phyloP scores from a whole-genome alignment of 2,888 invertebrate species.

The Netelia melanura region DNA sequence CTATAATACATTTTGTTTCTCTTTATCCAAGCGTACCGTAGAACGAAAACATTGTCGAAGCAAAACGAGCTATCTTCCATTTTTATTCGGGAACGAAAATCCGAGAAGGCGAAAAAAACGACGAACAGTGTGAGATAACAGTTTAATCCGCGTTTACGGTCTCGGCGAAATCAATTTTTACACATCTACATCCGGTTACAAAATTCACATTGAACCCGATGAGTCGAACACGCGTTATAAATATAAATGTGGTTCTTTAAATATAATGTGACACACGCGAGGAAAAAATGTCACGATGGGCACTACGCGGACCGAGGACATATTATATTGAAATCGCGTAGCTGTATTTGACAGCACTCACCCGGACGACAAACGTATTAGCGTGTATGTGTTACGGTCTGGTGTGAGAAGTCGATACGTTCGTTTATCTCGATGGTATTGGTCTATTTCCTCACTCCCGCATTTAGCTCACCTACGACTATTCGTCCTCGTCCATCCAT shows the following conservation, averaged over 20 bases:
- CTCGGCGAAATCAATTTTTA: not conserved
- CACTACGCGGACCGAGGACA: not conserved
- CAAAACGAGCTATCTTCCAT: slow-evolving; percentile 31
- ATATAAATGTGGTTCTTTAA: not conserved
- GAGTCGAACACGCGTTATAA: not conserved
- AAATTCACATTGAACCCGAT: not conserved
- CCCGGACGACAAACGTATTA: not conserved
- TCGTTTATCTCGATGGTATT: slow-evolving; percentile 33
- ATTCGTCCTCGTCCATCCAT: slow-evolving; percentile 1
- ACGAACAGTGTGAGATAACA: not conserved
- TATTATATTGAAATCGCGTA: slow-evolving; percentile 41
- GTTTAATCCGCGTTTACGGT: not conserved
- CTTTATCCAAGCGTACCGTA: not conserved
- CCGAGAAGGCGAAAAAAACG: not conserved
- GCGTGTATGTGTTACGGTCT: not conserved
- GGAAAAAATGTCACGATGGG: not conserved
- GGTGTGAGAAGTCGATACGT: slow-evolving; percentile 23
- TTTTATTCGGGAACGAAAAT: slow-evolving; percentile 17
- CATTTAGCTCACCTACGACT: slow-evolving; percentile 24
- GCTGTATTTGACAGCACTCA: slow-evolving; percentile 2
- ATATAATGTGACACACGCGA: not conserved
- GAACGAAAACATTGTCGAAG: not conserved
- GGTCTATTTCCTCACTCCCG: slow-evolving; percentile 31
- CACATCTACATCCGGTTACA: not conserved
- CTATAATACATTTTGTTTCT: not conserved